Evolutionary conservation across 2,797 vertebrate species (phyloP), one percentile per base, ranked within the genome.

Genomic region (Lacerta bilineata): DNA sequence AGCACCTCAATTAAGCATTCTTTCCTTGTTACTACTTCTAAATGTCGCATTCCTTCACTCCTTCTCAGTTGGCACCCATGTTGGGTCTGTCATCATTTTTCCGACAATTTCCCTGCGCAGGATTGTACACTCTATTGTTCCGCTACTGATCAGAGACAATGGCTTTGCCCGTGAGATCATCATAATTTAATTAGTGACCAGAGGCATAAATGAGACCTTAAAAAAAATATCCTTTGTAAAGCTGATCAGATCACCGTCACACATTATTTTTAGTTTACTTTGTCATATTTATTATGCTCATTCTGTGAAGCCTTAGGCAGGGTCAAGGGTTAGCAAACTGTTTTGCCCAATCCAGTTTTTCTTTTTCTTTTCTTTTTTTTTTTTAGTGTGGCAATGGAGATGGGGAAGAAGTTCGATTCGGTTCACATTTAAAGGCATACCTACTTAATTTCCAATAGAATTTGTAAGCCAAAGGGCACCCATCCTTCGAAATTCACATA

Each of bases 1-100:
- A 69, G 74, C 41, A 11, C 39, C 4, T 10, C 20, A 59, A 83
- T 71, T 17, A 72, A 87, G 46, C 46, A 46, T 94, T 88, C 1
- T 87, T 84, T 89, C 88, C 39, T 83, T 88, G 61, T 25, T 83
- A 27, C 43, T 83, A 27, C 43, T 6, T 64, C 23, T 74, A 89
- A 87, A 46, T 7, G 17, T 25, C 55, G 86, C 43, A 41, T 88
- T 93, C 86, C 5, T 83, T 23, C 18, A 82, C 29, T 36, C 27
- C 11, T 41, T 17, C 43, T 3, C 29, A 36, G 39, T 13, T 80
- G 80, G 33, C 80, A 50, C 50, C 72, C 1, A 4, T 17, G 10
- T 83, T 41, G 50, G 33, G 23, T 50, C 76, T 87, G 80, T 74
- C 74, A 77, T 25, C 27, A 9, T 41, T 83, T 83, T 83, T 71